A percentile compares a stretch with the other conserved stretches of the same genome.
phyloP scores from a whole-genome alignment of 2,888 invertebrate genomes.

The Cremastobaeus sp. region DNA sequence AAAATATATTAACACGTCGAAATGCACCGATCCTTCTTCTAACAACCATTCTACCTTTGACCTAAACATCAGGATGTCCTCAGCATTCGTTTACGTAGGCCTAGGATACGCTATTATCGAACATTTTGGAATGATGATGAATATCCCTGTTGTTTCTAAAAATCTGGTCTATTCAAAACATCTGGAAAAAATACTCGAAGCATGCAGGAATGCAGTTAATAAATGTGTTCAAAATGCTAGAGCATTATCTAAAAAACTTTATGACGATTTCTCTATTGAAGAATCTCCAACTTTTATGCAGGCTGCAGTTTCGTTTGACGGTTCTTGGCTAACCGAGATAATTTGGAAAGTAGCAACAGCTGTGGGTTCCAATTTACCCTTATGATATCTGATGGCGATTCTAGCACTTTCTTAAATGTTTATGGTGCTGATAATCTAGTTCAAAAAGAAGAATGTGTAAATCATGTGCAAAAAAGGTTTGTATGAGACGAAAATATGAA shows the following conservation, averaged over 20 bases:
- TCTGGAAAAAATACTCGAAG: not conserved
- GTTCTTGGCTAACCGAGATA: conserved; percentile 12
- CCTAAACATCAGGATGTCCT: conserved; percentile 15
- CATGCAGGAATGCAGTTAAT: not conserved
- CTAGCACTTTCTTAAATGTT: conserved; percentile 2
- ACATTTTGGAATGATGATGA: conserved; percentile 25
- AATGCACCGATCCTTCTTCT: conserved; percentile 14
- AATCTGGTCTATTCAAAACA: conserved; percentile 8
- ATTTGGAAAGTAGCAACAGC: not conserved
- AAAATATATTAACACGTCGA: conserved; percentile 17
- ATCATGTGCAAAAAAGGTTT: conserved; percentile 16
- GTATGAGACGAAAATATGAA: not conserved
- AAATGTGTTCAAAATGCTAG: conserved; percentile 1
- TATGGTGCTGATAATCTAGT: not conserved
- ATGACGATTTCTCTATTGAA: conserved; percentile 3
- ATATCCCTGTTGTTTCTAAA: conserved; percentile 23
- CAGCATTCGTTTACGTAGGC: conserved; percentile 22
- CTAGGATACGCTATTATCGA: conserved; percentile 19
- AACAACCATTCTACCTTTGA: conserved; percentile 24
- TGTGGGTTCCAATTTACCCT: conserved; percentile 3
- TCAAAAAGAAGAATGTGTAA: conserved; percentile 12
- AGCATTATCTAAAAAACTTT: not conserved
- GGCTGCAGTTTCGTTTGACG: conserved; percentile 25
- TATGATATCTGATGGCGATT: conserved; percentile 15
- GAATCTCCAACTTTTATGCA: conserved; percentile 1